A percentile compares a stretch with the other conserved stretches of the same genome.
These are phyloP conservation scores for Actias luna DNA, from an alignment of 2,888 invertebrate genomes.

Conservation along the genomic window DNA sequence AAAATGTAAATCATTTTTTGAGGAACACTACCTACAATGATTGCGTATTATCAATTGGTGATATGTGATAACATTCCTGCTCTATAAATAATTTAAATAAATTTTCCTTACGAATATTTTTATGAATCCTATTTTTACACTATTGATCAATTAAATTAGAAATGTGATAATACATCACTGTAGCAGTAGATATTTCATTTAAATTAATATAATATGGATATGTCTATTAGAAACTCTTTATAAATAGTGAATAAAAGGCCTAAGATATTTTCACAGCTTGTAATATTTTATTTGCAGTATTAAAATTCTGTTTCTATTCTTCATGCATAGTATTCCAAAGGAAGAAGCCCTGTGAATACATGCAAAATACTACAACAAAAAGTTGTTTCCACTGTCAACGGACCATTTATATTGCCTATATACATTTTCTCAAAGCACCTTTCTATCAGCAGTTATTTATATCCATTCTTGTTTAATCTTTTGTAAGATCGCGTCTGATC, in stretches of 20 bases:
- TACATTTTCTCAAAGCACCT: background rate
- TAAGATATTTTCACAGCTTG: background rate
- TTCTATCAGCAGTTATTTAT: background rate
- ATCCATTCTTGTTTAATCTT: slow-evolving; percentile 48
- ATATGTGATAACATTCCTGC: no score
- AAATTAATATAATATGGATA: no score
- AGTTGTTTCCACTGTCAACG: background rate
- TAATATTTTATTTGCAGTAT: no score
- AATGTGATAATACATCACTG: background rate
- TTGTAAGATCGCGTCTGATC: slow-evolving; percentile 48
- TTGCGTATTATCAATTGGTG: no score
- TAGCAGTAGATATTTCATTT: background rate
- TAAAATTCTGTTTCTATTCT: background rate
- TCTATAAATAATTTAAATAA: background rate
- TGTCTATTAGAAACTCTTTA: no score
- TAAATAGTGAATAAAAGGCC: no score
- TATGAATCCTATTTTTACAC: background rate
- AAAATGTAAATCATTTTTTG: no score
- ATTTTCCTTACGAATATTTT: background rate
- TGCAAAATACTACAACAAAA: background rate
- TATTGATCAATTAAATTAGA: background rate
- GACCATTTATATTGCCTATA: background rate
- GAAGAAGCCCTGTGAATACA: background rate
- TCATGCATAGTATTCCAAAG: background rate
- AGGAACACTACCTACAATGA: no score